Evolutionary conservation across 2,888 invertebrate genomes (phyloP).

Genomic region (Dryobota labecula): DNA sequence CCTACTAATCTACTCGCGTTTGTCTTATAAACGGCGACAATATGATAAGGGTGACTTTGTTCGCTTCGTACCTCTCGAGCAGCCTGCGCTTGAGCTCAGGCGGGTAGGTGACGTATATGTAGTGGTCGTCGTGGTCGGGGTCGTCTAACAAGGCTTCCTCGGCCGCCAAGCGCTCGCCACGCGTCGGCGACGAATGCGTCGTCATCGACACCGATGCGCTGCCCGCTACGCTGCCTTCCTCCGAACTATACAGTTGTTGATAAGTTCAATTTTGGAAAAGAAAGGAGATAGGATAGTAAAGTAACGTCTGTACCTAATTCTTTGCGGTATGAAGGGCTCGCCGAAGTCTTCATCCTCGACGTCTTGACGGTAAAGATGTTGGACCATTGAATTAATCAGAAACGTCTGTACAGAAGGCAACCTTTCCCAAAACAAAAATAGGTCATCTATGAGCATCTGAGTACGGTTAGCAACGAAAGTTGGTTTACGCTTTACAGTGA

Average conservation of each 20-base stretch:
- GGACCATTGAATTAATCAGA: constrained; percentile 55
- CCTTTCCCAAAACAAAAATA: constrained; percentile 47
- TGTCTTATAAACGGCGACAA: constrained; percentile 83
- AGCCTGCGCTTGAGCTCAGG: constrained; percentile 95
- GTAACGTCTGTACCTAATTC: constrained; percentile 52
- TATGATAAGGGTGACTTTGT: constrained; percentile 82
- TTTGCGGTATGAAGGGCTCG: constrained; percentile 31
- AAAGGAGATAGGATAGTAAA: constrained; percentile 38
- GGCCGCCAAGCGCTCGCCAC: constrained; percentile 86
- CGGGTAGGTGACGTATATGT: constrained; percentile 97
- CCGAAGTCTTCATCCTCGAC: constrained; percentile 49
- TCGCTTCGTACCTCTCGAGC: constrained; percentile 93
- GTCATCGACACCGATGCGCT: constrained; percentile 92
- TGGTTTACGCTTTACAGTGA: constrained; percentile 24
- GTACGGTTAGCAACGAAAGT: constrained; percentile 37
- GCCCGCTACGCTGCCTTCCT: constrained; percentile 92
- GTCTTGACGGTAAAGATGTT: constrained; percentile 55
- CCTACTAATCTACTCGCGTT: constrained; percentile 77
- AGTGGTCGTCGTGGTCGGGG: constrained; percentile 93
- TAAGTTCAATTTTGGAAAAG: constrained; percentile 39
- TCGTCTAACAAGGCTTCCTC: constrained; percentile 85
- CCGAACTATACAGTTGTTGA: constrained; percentile 87
- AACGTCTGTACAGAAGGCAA: constrained; percentile 51
- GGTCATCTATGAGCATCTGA: constrained; percentile 37
- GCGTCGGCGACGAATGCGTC: constrained; percentile 92